Percentiles rank a stretch among this genome's conserved stretches.
phyloP scores from a whole-genome alignment of 2,113 vertebrate genomes.

The Hiodon tergisus region DNA sequence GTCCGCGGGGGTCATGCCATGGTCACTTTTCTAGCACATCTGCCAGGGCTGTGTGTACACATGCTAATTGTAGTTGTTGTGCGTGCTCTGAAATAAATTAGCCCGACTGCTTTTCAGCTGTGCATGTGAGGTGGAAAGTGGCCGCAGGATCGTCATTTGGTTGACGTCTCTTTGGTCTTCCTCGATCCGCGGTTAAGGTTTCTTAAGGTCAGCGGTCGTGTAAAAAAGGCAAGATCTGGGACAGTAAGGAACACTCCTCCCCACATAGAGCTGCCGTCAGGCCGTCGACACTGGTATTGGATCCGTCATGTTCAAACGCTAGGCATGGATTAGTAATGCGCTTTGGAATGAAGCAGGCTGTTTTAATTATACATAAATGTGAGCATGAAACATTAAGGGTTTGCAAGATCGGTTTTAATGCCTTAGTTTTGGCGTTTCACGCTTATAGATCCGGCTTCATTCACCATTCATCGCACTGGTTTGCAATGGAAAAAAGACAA shows the following conservation, averaged over 20 bases:
- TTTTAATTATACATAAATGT: constrained; percentile 1
- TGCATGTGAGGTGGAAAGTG: not conserved
- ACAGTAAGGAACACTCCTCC: not conserved
- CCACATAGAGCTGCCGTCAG: not conserved
- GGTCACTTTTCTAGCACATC: no score
- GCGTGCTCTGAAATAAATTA: no score
- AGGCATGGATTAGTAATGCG: not conserved
- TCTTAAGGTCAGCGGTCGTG: no score
- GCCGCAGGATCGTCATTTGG: no score
- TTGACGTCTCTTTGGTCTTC: no score
- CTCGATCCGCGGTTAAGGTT: not conserved
- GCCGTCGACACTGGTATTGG: not conserved
- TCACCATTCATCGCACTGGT: no score
- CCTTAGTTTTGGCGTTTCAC: not conserved
- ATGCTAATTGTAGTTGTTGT: no score
- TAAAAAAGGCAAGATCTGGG: not conserved
- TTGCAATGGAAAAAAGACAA: no score
- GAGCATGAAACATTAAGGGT: not conserved
- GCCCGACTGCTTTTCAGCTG: not conserved
- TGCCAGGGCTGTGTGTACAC: no score
- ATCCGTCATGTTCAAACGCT: not conserved
- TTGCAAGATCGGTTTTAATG: not conserved
- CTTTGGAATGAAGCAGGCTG: not conserved
- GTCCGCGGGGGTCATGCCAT: no score
- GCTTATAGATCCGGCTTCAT: not conserved